These are phyloP conservation scores for Stramonita haemastoma DNA, from an alignment of 2,888 invertebrate species.

Conservation along the genomic window DNA sequence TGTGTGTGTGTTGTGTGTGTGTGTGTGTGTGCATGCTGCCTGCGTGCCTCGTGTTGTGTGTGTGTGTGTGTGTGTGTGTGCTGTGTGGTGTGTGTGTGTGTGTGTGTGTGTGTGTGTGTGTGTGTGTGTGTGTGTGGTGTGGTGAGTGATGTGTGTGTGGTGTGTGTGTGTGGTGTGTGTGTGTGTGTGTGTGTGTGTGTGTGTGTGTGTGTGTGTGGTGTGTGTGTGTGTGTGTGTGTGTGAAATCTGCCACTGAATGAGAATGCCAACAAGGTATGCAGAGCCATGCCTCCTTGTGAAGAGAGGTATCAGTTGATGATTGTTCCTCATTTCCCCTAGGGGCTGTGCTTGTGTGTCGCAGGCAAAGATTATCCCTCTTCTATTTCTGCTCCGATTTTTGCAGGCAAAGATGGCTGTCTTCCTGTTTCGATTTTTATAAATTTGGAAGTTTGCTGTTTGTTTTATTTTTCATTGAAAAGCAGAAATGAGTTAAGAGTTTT, in stretches of 20 bases:
- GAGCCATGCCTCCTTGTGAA: neutral
- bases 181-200: constrained; percentile 19
- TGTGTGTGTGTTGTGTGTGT: constrained; percentile 7
- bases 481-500: too few relatives aligned
- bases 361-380: too few relatives aligned
- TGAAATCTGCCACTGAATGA: neutral
- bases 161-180: neutral
- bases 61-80: constrained; percentile 9
- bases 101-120: too few relatives aligned
- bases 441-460: too few relatives aligned
- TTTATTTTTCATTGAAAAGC: too few relatives aligned
- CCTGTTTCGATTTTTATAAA: too few relatives aligned
- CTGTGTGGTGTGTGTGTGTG: too few relatives aligned
- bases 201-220: constrained; percentile 8
- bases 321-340: neutral
- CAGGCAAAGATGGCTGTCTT: too few relatives aligned
- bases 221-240: neutral
- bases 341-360: neutral
- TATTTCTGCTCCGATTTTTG: too few relatives aligned
- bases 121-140: too few relatives aligned
- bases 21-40: constrained; percentile 23
- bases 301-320: neutral
- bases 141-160: too few relatives aligned
- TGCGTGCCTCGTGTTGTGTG: neutral
- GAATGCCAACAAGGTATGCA: neutral